Conservation (phyloP, 2,797 vertebrate species). For the Sebastes minor region DNA sequence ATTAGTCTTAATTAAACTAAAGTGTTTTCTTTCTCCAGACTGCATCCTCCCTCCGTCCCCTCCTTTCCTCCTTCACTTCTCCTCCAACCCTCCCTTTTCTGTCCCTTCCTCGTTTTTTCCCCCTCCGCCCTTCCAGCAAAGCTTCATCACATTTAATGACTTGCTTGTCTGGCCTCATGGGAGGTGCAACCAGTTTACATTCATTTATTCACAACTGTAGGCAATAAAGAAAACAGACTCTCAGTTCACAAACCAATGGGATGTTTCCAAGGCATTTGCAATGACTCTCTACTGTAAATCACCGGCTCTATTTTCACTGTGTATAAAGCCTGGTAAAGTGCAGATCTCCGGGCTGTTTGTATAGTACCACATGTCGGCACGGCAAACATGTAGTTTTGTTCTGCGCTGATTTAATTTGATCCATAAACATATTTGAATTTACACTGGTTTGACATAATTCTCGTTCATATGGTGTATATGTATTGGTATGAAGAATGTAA, state of each 20-base stretch:
- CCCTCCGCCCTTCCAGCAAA: constrained; percentile 21
- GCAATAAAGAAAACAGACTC: constrained; percentile 23
- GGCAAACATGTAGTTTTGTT: background rate
- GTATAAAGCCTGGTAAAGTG: background rate
- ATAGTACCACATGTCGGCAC: background rate
- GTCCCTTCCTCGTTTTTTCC: background rate
- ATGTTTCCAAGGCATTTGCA: constrained; percentile 30
- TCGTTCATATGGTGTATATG: background rate
- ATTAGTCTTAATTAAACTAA: constrained; percentile 73
- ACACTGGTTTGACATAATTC: background rate
- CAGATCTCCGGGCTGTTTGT: constrained; percentile 14
- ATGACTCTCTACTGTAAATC: constrained; percentile 15
- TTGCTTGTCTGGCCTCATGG: constrained; percentile 32
- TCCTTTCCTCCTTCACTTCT: constrained; percentile 1
- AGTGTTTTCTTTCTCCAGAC: constrained; percentile 40
- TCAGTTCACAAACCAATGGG: constrained; percentile 27
- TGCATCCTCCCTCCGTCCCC: constrained; percentile 5
- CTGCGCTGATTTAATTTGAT: background rate
- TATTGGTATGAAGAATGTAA: background rate
- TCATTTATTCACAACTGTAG: constrained; percentile 58
- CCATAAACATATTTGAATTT: background rate
- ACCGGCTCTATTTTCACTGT: background rate
- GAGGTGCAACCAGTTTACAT: constrained; percentile 57
- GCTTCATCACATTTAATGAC: constrained; percentile 57
- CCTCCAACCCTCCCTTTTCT: constrained; percentile 1